phyloP scores from a whole-genome alignment of 2,113 vertebrate genomes.

The Sardina pilchardus region DNA sequence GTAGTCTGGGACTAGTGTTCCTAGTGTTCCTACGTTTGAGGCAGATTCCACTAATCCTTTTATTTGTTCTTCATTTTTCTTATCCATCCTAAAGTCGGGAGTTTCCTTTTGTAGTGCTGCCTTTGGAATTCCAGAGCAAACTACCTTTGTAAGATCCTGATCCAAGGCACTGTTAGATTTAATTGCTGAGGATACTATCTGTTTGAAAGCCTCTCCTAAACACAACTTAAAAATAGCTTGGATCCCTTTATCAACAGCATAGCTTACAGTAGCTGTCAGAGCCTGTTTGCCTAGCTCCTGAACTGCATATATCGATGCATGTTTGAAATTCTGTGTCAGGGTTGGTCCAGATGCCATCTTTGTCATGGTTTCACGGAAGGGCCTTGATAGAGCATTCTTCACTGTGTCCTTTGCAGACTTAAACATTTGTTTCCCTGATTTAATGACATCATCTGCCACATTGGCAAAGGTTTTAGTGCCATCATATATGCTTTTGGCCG shows the following conservation, averaged over 20 bases:
- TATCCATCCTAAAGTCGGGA: slow-evolving; percentile 24
- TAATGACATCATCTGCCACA: too few species aligned
- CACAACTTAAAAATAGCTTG: not conserved
- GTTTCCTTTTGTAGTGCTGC: not conserved
- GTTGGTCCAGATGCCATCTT: too few species aligned
- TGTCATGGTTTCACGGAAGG: too few species aligned
- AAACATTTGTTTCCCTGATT: too few species aligned
- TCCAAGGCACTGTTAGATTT: slow-evolving; percentile 31
- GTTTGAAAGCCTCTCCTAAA: slow-evolving; percentile 6
- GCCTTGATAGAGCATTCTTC: too few species aligned
- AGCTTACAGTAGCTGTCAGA: slow-evolving; percentile 22
- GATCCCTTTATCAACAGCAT: slow-evolving; percentile 19
- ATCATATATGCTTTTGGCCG: too few species aligned
- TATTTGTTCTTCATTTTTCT: not conserved
- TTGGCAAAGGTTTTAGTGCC: slow-evolving; percentile 14
- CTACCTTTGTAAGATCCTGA: not conserved
- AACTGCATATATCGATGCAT: slow-evolving; percentile 25
- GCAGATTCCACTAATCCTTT: not conserved
- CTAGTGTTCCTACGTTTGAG: not conserved
- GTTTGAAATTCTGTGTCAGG: slow-evolving; percentile 24
- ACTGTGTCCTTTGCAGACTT: too few species aligned
- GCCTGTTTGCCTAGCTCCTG: slow-evolving; percentile 34
- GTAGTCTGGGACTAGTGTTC: slow-evolving; percentile 1
- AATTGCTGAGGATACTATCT: not conserved
- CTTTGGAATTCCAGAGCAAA: slow-evolving; percentile 32